These are phyloP conservation scores for Sinodicranocentrus sp. DNA, from an alignment of 2,888 invertebrate genomes.

Conservation along the genomic window DNA sequence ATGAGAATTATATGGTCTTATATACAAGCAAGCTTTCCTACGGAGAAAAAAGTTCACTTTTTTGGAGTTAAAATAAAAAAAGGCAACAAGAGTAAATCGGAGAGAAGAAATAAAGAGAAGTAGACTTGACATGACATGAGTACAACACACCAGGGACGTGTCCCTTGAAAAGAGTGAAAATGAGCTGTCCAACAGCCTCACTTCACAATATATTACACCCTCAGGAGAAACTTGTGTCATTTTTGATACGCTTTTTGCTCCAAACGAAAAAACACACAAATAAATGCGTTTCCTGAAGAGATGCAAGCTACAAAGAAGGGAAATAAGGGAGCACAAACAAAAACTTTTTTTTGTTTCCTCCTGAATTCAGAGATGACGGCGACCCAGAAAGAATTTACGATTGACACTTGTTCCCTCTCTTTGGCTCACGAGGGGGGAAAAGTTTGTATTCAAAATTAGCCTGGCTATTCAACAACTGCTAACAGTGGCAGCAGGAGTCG, in stretches of 20 bases:
- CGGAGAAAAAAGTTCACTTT: too few relatives aligned
- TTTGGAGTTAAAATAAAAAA: neutral
- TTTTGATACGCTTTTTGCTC: slow-evolving; percentile 5
- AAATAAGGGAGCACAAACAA: too few relatives aligned
- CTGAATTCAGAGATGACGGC: neutral
- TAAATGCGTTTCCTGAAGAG: too few relatives aligned
- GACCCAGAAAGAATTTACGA: slow-evolving; percentile 56
- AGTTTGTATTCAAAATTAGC: slow-evolving; percentile 76
- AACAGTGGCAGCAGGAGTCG: slow-evolving; percentile 66
- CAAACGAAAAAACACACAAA: too few relatives aligned
- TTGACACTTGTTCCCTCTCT: slow-evolving; percentile 59
- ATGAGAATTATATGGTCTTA: too few relatives aligned
- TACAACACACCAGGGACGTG: slow-evolving; percentile 63
- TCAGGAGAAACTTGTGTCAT: slow-evolving; percentile 45
- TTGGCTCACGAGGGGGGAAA: slow-evolving; percentile 20
- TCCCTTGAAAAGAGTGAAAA: slow-evolving; percentile 64
- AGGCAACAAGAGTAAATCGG: neutral
- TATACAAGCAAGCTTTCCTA: too few relatives aligned
- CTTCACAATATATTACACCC: slow-evolving; percentile 62
- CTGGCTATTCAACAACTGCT: slow-evolving; percentile 70
- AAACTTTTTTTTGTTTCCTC: too few relatives aligned
- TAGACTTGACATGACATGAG: slow-evolving; percentile 51
- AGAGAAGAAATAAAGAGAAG: neutral
- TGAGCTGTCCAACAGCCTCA: slow-evolving; percentile 62
- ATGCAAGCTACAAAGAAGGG: neutral